Evolutionary conservation across 1,140 invertebrate genomes (phyloP).

Genomic region (Metopolophium dirhodum): DNA sequence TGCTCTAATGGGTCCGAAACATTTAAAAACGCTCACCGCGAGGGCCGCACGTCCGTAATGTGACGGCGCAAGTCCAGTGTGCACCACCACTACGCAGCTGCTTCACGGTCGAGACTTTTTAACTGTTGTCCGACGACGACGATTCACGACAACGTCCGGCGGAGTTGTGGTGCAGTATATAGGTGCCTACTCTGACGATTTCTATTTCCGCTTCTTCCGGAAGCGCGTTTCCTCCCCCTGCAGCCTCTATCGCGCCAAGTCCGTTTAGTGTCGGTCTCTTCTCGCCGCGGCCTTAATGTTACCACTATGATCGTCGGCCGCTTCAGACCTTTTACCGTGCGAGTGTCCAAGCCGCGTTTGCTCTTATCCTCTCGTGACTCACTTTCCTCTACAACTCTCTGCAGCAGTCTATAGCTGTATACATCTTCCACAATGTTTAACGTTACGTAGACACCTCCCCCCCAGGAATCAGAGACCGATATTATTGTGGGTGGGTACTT

Average conservation of each 20-base stretch:
- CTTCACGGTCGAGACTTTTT: slow-evolving; percentile 17
- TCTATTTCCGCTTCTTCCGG: not conserved
- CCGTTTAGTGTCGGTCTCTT: not conserved
- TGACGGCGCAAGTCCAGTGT: not conserved
- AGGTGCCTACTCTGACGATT: not conserved
- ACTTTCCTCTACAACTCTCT: too few relatives aligned
- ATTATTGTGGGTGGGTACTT: not conserved
- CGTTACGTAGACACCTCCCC: too few relatives aligned
- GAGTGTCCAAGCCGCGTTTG: not conserved
- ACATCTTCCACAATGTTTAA: too few relatives aligned
- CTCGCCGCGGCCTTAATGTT: not conserved
- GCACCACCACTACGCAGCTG: too few relatives aligned
- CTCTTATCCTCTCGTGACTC: too few relatives aligned
- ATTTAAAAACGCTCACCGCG: slow-evolving; percentile 45
- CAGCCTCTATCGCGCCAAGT: not conserved
- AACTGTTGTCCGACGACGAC: slow-evolving; percentile 8
- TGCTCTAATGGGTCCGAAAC: slow-evolving; percentile 53
- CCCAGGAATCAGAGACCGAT: not conserved
- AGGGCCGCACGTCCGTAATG: not conserved
- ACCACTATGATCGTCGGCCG: not conserved
- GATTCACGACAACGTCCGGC: not conserved
- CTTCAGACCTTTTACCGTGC: not conserved
- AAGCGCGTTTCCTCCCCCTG: not conserved
- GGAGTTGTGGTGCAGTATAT: not conserved
- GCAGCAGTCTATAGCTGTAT: too few relatives aligned